phyloP scores from a whole-genome alignment of 92 coral and sea anemone genomes.

The Ricordea florida region DNA sequence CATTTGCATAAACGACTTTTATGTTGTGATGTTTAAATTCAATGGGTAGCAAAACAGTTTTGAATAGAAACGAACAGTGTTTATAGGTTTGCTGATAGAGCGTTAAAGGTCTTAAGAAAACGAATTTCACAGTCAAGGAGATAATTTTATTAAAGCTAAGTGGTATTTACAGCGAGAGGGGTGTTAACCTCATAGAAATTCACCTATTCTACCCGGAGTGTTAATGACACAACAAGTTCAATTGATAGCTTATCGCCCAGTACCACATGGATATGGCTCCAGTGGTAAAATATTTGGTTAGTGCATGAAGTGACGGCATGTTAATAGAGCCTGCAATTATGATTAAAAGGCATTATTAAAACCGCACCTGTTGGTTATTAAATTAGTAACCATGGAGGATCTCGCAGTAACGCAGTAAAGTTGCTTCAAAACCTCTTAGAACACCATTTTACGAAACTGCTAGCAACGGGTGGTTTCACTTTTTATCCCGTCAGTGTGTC shows the following conservation, averaged over 20 bases:
- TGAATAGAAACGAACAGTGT: slow-evolving; percentile 27
- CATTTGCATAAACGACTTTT: slow-evolving; percentile 14
- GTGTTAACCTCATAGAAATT: too few species aligned
- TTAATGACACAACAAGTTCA: too few species aligned
- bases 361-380: slow-evolving; percentile 34
- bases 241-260: too few species aligned
- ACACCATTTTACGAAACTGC: neutral
- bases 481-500: neutral
- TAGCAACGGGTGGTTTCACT: slow-evolving; percentile 28
- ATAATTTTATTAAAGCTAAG: slow-evolving; percentile 4
- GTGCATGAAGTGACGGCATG: neutral
- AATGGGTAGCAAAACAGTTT: slow-evolving; percentile 24
- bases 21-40: slow-evolving; percentile 30
- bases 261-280: neutral
- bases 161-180: slow-evolving; percentile 17
- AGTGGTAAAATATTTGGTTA: slow-evolving; percentile 14
- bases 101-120: slow-evolving; percentile 20
- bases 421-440: neutral
- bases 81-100: slow-evolving; percentile 18
- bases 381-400: slow-evolving; percentile 9
- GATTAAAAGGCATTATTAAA: slow-evolving; percentile 16
- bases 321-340: slow-evolving; percentile 1
- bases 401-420: neutral
- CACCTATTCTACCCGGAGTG: too few species aligned
- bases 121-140: too few species aligned